Base-by-base conservation (phyloP, 2,113 vertebrate species). In the Nasalis larvatus region DNA sequence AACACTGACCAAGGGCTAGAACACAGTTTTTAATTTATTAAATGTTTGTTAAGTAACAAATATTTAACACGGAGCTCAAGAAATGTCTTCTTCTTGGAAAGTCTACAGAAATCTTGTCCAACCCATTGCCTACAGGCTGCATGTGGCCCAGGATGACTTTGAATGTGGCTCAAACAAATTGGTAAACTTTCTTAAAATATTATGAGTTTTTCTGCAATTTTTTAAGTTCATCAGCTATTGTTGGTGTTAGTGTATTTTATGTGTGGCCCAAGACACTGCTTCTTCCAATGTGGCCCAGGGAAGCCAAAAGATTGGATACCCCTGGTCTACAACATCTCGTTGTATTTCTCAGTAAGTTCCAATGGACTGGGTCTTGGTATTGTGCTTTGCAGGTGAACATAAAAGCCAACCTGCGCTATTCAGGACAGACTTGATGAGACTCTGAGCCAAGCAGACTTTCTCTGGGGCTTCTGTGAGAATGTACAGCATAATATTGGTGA, bases 11-110 rank as follows among this genome's bases (percentile, higher is more conserved):
- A 81, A 73, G 4, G 16, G 49, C 17, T 74, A n/a, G 21, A 91
- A 49, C 30, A 74, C 2, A 52, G 60, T 86, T 83, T 6, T 54
- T 69, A 69, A 60, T 73, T 89, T 71, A 84, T 35, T 86, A 60
- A 81, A 77, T 77, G 54, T 82, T 92, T 96, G 32, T n/a, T 82
- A 86, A 45, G 68, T 86, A 86, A 58, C n/a, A 81, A 63, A 85
- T 45, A 81, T 47, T 40, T 49, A 80, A 68, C 47, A 42, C 84
- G 35, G 35, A 63, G 52, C 42, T 73, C 27, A 89, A 83, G 45
- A 58, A 82, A 52, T 25, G 14, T 77, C 52, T 32, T 81, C 47
- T 37, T 95, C 52, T 82, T 49, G 45, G 32, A 83, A 80, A 83
- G 30, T 87, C 68, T 92, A 6, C 20, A 86, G 68, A 54, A 54